Conservation (phyloP, 2,113 vertebrate species). For the Callospermophilus lateralis region DNA sequence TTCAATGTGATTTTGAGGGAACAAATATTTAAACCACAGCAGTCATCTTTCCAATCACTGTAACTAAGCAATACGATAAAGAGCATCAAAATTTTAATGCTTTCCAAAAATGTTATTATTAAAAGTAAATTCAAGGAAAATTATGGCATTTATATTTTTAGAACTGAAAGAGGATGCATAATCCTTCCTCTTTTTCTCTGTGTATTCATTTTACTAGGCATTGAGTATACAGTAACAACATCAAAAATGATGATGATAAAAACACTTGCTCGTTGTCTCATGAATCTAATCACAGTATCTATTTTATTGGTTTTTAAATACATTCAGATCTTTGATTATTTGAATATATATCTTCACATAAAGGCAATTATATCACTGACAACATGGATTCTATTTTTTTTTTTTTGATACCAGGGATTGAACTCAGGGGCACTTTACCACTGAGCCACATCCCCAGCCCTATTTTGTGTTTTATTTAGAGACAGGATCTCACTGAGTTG, state of each 20-base stretch:
- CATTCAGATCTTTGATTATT: not conserved
- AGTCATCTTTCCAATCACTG: not conserved
- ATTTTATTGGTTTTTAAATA: slow-evolving; percentile 22
- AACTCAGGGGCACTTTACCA: too few species aligned
- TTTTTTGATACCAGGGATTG: too few species aligned
- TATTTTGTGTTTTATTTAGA: too few species aligned
- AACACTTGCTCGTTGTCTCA: not conserved
- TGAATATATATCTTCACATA: not conserved
- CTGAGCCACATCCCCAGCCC: too few species aligned
- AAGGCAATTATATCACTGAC: not conserved
- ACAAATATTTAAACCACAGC: not conserved
- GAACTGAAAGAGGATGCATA: not conserved
- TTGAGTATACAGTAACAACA: not conserved
- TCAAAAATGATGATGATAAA: not conserved
- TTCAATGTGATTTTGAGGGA: not conserved
- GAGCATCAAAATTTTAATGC: not conserved
- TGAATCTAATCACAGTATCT: not conserved
- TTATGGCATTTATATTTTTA: not conserved
- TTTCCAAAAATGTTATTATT: not conserved
- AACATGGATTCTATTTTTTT: not conserved
- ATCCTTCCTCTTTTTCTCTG: not conserved
- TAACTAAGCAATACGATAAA: not conserved
- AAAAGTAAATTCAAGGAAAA: not conserved
- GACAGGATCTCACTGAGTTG: too few species aligned
- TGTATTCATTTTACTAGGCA: not conserved